Base-by-base conservation (phyloP, 1,140 invertebrate genomes). In the Cotesia glomerata region DNA sequence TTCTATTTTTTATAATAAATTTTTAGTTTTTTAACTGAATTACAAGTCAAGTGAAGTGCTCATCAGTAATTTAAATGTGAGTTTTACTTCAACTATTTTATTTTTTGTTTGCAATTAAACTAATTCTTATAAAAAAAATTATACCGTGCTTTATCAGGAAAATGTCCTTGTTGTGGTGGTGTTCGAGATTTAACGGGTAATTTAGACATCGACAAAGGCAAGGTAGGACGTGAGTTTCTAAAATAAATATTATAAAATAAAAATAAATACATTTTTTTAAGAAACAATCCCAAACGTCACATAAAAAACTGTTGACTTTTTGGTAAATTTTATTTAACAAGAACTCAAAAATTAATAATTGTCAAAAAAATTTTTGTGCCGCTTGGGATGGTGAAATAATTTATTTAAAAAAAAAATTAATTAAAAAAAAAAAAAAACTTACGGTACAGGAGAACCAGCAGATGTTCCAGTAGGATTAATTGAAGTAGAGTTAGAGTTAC, bases 71-170 rank as follows among this genome's bases (percentile, higher is more conserved):
- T 26, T 26, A 26, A 2, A 3, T 26, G 26, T 26, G 26, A 26
- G 26, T 26, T 26, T 1, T 26, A 26, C 26, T 26, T 26, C 1
- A 26, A 26, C 26, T 45, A 2, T 11, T 45, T 45, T 45, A 45
- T 63, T 16, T 39, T 34, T n/a, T 51, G 1, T n/a, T 39, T 66
- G 16, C 51, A 59, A n/a, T 39, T 18, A 69, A 13, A 62, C 36
- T 52, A 56, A 39, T 58, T 35, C 11, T 5, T 9, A 7, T 72
- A 61, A 16, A 54, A 13, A 54, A 54, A 54, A 13, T 13, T 5
- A 5, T 79, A 87, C 86, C 87, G 85, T 72, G 87, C 79, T 82
- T 86, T 88, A 72, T 88, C 87, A 61, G 86, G 86, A 80, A 84
- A 79, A 79, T 82, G 80, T 75, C 82, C 81, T 79, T 74, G 80